These are phyloP conservation scores for Saccopteryx leptura DNA, from an alignment of 2,113 vertebrate species.

Conservation along the genomic window DNA sequence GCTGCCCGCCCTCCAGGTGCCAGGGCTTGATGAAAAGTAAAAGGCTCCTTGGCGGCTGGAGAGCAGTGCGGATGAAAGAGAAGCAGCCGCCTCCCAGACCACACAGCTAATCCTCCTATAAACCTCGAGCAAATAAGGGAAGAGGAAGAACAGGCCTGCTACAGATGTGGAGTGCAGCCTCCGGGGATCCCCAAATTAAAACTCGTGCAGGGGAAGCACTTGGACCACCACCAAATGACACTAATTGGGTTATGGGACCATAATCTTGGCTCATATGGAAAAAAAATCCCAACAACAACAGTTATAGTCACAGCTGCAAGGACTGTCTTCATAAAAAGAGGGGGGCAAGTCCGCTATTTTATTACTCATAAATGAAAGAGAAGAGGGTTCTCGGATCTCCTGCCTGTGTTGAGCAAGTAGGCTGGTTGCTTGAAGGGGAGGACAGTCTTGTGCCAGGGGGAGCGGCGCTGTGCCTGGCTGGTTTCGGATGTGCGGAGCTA, in stretches of 20 bases:
- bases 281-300: neutral
- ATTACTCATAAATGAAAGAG: slow-evolving; percentile 55
- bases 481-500: slow-evolving; percentile 11
- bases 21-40: slow-evolving; percentile 75
- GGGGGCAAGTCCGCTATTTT: slow-evolving; percentile 64
- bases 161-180: slow-evolving; percentile 81
- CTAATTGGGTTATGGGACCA: slow-evolving; percentile 80
- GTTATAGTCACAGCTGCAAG: slow-evolving; percentile 77
- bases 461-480: slow-evolving; percentile 53
- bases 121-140: slow-evolving; percentile 77
- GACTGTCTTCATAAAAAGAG: slow-evolving; percentile 69
- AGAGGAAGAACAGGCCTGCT: slow-evolving; percentile 76
- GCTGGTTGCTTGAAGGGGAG: slow-evolving; percentile 32
- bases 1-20: slow-evolving; percentile 76
- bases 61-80: slow-evolving; percentile 70
- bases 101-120: slow-evolving; percentile 80
- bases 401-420: neutral
- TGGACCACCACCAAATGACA: slow-evolving; percentile 83
- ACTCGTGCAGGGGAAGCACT: slow-evolving; percentile 73
- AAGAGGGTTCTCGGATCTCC: slow-evolving; percentile 50
- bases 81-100: slow-evolving; percentile 76
- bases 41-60: slow-evolving; percentile 58
- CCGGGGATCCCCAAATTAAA: slow-evolving; percentile 84
- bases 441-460: slow-evolving; percentile 39
- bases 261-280: slow-evolving; percentile 64